Percentiles rank a stretch among this genome's conserved stretches.
Conservation (phyloP, 2,888 invertebrate genomes). For the Drosophila tanythrix region DNA sequence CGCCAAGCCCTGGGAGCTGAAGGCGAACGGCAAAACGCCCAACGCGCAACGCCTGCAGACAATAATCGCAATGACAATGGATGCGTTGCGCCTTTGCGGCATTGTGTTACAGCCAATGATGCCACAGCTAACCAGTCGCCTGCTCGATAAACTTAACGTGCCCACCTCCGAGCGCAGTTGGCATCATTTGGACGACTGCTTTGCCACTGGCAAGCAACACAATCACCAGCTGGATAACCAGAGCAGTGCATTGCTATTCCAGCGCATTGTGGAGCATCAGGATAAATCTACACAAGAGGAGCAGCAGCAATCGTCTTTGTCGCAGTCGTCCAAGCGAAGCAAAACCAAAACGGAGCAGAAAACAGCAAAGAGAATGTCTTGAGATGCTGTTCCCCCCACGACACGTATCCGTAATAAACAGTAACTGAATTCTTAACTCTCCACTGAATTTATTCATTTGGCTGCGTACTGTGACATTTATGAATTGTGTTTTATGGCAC, state of each 20-base stretch:
- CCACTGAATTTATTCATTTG: constrained; percentile 40
- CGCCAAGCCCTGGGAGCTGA: constrained; percentile 95
- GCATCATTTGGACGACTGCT: constrained; percentile 83
- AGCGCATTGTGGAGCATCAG: constrained; percentile 75
- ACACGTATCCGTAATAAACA: constrained; percentile 72
- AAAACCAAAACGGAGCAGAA: constrained; percentile 61
- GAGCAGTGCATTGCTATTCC: constrained; percentile 80
- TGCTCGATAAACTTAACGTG: constrained; percentile 90
- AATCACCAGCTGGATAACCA: constrained; percentile 48
- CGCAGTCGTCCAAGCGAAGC: constrained; percentile 49
- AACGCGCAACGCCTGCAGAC: constrained; percentile 88
- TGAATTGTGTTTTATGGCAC: constrained; percentile 52
- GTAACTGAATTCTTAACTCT: constrained; percentile 26
- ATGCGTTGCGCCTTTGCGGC: constrained; percentile 91
- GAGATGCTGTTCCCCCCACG: constrained; percentile 22
- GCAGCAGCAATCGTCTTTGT: constrained; percentile 19
- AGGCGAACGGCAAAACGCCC: constrained; percentile 80
- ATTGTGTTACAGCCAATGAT: constrained; percentile 94
- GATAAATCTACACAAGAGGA: constrained; percentile 28
- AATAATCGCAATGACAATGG: constrained; percentile 93
- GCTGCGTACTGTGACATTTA: constrained; percentile 61
- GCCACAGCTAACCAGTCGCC: constrained; percentile 89
- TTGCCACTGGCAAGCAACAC: constrained; percentile 55
- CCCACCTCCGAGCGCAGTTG: constrained; percentile 85
- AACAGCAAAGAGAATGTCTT: constrained; percentile 46